phyloP scores from a whole-genome alignment of 2,113 vertebrate species.

The Eurypyga helias region DNA sequence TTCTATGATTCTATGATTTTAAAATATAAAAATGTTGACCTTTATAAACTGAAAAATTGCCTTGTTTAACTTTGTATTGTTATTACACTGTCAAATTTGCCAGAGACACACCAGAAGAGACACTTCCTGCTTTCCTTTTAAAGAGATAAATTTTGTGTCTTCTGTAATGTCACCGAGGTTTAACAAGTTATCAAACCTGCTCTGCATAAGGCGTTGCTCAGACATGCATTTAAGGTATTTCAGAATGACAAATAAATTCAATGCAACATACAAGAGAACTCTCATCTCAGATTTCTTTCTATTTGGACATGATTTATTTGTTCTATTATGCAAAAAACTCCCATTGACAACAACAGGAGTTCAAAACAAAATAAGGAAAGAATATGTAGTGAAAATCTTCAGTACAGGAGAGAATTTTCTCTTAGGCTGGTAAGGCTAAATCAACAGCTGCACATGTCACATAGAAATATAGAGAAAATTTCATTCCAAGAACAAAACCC shows the following conservation, averaged over 20 bases:
- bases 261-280: background rate
- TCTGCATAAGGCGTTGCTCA: background rate
- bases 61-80: background rate
- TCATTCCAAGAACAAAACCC: background rate
- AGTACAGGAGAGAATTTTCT: background rate
- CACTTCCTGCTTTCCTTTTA: background rate
- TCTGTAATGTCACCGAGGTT: background rate
- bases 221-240: background rate
- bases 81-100: background rate
- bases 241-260: background rate
- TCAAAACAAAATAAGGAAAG: background rate
- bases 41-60: background rate
- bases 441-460: background rate
- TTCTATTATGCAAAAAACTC: background rate
- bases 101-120: background rate
- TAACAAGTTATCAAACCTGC: background rate
- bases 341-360: fast-evolving
- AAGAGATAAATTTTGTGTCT: background rate
- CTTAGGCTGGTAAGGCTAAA: background rate
- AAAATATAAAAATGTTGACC: background rate
- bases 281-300: background rate
- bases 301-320: background rate
- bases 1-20: too few species aligned
- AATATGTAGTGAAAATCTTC: background rate
- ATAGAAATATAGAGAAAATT: background rate